Base-by-base conservation (phyloP, 1,140 invertebrate species). In the Brachionus manjavacas region DNA sequence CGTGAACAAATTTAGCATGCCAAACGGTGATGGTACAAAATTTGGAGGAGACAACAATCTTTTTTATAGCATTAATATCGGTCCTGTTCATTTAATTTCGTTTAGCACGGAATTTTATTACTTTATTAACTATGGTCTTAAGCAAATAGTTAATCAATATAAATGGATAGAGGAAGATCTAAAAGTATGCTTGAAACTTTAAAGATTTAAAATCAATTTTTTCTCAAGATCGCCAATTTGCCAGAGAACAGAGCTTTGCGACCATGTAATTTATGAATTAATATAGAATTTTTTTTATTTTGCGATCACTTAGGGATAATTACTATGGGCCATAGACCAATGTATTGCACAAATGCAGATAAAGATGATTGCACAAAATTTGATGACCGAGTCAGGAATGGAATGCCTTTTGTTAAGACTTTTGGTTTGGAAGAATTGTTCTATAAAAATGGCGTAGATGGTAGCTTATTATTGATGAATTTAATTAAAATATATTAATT, bases 61-160 rank as follows among this genome's bases (percentile, higher is more conserved):
- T 23, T 90, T 89, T 87, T 91, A 90, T 84, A 91, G 90, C 55
- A n/a, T 88, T 46, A 86, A 88, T 84, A 85, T 88, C 35, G 89
- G 89, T 7, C 85, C 85, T 7, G 85, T 86, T 28, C 88, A 89
- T 85, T 87, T 89, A 85, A 86, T 89, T 55, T 93, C 93, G 9
- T 92, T 99, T 81, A 95, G 94, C 83, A 98, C 97, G 0, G 97
- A 99, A 90, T 93, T 94, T 85, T 99, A 98, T 88, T 99, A 96
- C 89, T 98, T 93, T 88, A 91, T 87, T 23, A 81, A 95, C 85
- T 97, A 94, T 89, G 96, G 96, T 8, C 87, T 95, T 35, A 93
- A 94, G 86, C 93, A 94, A 86, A 88, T 97, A 9, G 89, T 93
- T 6, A 92, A 93, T 85, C 96, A 99, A 89, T 98, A 94, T 87